A percentile compares a stretch with the other conserved stretches of the same genome.
phyloP scores from a whole-genome alignment of 2,113 vertebrate species.

The Athene cunicularia region DNA sequence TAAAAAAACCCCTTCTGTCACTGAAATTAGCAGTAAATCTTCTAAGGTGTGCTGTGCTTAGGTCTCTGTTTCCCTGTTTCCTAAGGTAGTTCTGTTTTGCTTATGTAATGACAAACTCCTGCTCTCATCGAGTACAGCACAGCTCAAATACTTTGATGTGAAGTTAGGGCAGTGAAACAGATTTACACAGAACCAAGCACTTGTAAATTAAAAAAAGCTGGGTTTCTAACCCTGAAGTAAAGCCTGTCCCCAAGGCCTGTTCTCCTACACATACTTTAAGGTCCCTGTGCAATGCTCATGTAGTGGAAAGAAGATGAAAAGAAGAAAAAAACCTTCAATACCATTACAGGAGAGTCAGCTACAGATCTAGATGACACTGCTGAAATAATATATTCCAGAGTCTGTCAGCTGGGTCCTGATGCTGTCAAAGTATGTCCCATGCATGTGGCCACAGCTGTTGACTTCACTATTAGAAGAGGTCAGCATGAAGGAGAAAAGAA shows the following conservation, averaged over 20 bases:
- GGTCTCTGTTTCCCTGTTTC: not conserved
- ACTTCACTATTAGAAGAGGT: not conserved
- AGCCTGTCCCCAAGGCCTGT: not conserved
- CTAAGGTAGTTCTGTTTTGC: not conserved
- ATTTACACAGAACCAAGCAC: not conserved
- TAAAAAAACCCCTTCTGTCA: not conserved
- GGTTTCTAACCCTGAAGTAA: not conserved
- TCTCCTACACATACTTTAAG: not conserved
- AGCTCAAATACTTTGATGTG: constrained; percentile 21
- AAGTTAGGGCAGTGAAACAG: not conserved
- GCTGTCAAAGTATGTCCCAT: not conserved
- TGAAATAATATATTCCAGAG: constrained; percentile 38
- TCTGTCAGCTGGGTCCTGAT: constrained; percentile 7
- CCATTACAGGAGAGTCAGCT: not conserved
- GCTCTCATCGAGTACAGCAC: not conserved
- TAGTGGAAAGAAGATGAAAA: not conserved
- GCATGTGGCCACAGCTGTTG: not conserved
- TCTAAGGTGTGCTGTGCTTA: not conserved
- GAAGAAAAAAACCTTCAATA: not conserved
- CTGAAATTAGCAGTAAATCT: not conserved
- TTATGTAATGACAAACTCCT: not conserved
- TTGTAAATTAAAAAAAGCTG: constrained; percentile 13
- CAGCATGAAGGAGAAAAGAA: not conserved
- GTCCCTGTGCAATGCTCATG: not conserved
- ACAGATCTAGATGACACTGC: not conserved